Evolutionary conservation across 2,888 invertebrate genomes (phyloP).

Genomic region (Bedellia somnulentella): DNA sequence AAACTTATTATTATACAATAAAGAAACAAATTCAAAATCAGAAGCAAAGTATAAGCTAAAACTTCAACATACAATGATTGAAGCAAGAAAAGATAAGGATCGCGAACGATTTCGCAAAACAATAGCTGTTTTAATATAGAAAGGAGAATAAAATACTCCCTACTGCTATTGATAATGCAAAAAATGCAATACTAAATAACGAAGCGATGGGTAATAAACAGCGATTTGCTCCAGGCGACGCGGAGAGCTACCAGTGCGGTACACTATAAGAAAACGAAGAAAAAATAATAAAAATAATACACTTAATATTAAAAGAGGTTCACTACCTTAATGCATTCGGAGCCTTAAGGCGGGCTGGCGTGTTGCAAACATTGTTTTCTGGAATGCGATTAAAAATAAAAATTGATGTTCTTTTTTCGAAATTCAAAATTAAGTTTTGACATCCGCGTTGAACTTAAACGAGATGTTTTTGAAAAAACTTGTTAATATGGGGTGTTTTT

Average conservation of each 20-base stretch:
- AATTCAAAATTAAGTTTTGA: constrained; percentile 27
- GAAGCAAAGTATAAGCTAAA: too few species aligned
- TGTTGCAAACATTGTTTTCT: constrained; percentile 55
- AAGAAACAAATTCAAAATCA: constrained; percentile 2
- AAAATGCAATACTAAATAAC: constrained; percentile 60
- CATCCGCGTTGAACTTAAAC: constrained; percentile 22
- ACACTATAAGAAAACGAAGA: constrained; percentile 17
- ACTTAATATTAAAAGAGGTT: constrained; percentile 58
- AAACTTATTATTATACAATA: too few species aligned
- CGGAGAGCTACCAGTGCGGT: constrained; percentile 46
- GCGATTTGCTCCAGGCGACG: constrained; percentile 57
- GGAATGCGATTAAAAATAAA: constrained; percentile 45
- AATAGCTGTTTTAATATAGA: constrained; percentile 56
- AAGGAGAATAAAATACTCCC: constrained; percentile 45
- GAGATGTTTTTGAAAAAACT: constrained; percentile 19
- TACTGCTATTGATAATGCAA: constrained; percentile 56
- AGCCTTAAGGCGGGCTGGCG: constrained; percentile 41
- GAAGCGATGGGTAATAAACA: constrained; percentile 51
- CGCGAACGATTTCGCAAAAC: constrained; percentile 52
- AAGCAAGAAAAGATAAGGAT: constrained; percentile 35
- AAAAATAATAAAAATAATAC: constrained; percentile 39
- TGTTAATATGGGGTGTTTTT: constrained; percentile 8
- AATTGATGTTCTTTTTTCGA: constrained; percentile 20
- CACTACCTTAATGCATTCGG: constrained; percentile 57
- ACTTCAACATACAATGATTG: too few species aligned